phyloP scores from a whole-genome alignment of 1,140 invertebrate genomes.

The Campodea augens region DNA sequence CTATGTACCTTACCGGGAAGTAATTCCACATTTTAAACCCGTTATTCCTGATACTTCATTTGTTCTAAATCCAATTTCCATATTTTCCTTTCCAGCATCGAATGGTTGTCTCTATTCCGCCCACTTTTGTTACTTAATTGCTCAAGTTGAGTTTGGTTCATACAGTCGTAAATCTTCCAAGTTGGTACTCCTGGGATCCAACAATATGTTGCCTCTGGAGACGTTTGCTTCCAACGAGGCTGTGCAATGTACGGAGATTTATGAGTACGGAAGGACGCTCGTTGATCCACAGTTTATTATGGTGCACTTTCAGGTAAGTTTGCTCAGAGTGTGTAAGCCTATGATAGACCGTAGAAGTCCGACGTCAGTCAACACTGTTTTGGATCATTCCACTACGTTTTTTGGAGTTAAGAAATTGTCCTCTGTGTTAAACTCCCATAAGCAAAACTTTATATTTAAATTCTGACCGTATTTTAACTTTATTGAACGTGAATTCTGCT shows the following conservation, averaged over 20 bases:
- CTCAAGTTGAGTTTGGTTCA: constrained; percentile 50
- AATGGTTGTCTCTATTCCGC: constrained; percentile 64
- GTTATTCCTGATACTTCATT: background rate
- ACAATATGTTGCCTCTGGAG: constrained; percentile 32
- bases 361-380: too few relatives aligned
- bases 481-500: too few relatives aligned
- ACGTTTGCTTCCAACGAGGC: constrained; percentile 62
- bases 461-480: too few relatives aligned
- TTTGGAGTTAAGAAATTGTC: too few relatives aligned
- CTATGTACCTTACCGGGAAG: too few relatives aligned
- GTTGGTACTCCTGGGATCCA: constrained; percentile 25
- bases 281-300: constrained; percentile 53
- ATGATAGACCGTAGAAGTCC: too few relatives aligned
- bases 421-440: too few relatives aligned
- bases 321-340: constrained; percentile 8
- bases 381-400: too few relatives aligned
- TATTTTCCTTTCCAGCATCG: constrained; percentile 22
- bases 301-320: constrained; percentile 42
- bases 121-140: constrained; percentile 85
- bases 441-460: too few relatives aligned
- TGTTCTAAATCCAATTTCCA: background rate
- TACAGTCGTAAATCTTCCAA: constrained; percentile 35
- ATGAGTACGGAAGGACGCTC: constrained; percentile 75
- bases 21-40: constrained; percentile 1
- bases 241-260: constrained; percentile 84